Percentiles rank a stretch among this genome's conserved stretches.
Conservation (phyloP, 2,888 invertebrate genomes). For the Temnothorax ravouxi region DNA sequence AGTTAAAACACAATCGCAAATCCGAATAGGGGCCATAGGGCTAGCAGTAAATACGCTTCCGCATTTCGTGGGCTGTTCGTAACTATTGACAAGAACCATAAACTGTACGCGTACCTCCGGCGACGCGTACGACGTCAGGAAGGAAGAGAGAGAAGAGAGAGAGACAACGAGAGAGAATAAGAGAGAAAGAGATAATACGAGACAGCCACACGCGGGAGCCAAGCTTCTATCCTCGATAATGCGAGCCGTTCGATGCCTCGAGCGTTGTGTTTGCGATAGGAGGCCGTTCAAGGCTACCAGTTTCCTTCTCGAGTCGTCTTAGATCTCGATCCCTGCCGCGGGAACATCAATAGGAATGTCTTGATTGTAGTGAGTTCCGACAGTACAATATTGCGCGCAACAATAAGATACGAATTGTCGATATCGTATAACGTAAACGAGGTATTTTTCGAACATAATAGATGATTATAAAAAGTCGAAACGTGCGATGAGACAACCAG, state of each 20-base stretch:
- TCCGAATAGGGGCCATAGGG: slow-evolving; percentile 60
- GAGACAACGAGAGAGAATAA: background rate
- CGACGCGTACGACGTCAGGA: slow-evolving; percentile 44
- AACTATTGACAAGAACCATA: slow-evolving; percentile 65
- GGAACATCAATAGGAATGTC: slow-evolving; percentile 66
- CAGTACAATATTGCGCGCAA: slow-evolving; percentile 52
- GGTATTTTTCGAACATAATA: background rate
- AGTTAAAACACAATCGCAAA: slow-evolving; percentile 59
- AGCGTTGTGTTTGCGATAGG: slow-evolving; percentile 68
- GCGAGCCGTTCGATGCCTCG: slow-evolving; percentile 60
- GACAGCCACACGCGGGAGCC: slow-evolving; percentile 22
- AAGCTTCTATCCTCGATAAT: slow-evolving; percentile 59
- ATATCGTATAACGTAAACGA: slow-evolving; percentile 50
- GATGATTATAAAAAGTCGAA: background rate
- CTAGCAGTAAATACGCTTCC: slow-evolving; percentile 61
- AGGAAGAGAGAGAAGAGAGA: background rate
- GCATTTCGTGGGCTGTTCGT: slow-evolving; percentile 59
- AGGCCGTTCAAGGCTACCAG: slow-evolving; percentile 72
- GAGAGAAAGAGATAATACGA: slow-evolving; percentile 24
- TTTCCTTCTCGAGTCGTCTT: slow-evolving; percentile 53
- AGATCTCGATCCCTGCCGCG: slow-evolving; percentile 64
- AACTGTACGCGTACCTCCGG: slow-evolving; percentile 61
- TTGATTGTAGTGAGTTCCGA: slow-evolving; percentile 57
- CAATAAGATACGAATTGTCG: slow-evolving; percentile 58
- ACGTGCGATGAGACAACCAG: no score